Percentiles rank a stretch among this genome's conserved stretches.
Conservation (phyloP, 2,797 vertebrate genomes). For the Pachyuromys duprasi region DNA sequence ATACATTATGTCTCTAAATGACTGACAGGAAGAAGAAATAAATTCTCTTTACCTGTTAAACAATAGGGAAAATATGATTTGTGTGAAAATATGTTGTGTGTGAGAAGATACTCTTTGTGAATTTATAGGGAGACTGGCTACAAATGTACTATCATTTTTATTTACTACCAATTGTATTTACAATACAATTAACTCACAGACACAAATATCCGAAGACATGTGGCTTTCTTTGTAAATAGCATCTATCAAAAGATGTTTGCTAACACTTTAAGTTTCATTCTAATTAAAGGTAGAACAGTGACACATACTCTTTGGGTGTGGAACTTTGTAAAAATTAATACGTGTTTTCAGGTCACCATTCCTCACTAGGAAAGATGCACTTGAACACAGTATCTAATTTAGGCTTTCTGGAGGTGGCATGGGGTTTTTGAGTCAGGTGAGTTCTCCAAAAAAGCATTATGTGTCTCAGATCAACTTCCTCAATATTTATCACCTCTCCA, state of each 20-base stretch:
- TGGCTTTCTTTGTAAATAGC: background rate
- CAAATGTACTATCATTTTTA: background rate
- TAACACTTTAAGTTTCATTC: conserved; percentile 33
- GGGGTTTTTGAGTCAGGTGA: background rate
- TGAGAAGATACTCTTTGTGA: background rate
- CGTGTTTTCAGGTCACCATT: conserved; percentile 12
- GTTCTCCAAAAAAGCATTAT: background rate
- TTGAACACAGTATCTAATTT: background rate
- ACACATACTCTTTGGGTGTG: background rate
- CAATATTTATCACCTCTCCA: conserved; percentile 9
- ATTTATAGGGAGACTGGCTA: background rate
- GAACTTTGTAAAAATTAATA: conserved; percentile 25
- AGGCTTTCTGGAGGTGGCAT: background rate
- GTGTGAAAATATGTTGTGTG: background rate
- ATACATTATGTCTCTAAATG: background rate
- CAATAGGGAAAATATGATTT: background rate
- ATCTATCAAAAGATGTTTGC: background rate
- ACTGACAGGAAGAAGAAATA: background rate
- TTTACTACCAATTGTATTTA: background rate
- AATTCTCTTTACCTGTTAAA: background rate
- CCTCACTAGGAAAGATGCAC: background rate
- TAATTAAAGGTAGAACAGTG: conserved; percentile 8
- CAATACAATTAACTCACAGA: background rate
- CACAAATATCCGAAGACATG: background rate
- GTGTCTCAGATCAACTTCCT: background rate